Evolutionary conservation across 2,113 vertebrate species (phyloP), one percentile per base, ranked within the genome.

Genomic region (Mohoua ochrocephala): DNA sequence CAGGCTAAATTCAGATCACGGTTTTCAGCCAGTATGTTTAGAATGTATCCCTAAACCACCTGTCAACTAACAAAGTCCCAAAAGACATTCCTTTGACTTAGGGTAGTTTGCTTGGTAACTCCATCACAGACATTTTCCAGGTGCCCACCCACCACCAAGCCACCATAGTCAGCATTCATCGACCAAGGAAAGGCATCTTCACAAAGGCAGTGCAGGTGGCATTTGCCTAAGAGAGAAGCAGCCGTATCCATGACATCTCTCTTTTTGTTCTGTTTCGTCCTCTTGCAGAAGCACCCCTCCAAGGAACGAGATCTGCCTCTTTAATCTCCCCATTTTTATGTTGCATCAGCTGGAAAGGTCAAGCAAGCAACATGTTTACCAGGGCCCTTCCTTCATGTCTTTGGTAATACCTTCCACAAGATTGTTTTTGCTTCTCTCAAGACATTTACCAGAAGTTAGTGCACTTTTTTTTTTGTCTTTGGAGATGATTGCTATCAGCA

Each of bases 401-500:
- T 4, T 1, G 27, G 31, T 57, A 89, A 71, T 83, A 79, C 22
- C 67, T 76, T 74, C 81, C 67, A 83, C 39, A 50, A 76, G 84
- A 88, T 63, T 67, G 30, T 5, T 89, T 86, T 91, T 89, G 42
- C 75, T 68, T 59, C 47, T 76, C 83, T 86, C 44, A n/a, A 50
- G 37, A 61, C 47, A 82, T 91, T 94, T 86, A 79, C 52, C 76
- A 75, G 76, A 79, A 50, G 56, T 83, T 79, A 79, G 52, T 27
- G 41, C 61, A 47, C 35, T 39, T 54, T 85, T 84, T 59, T 85
- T 90, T 67, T 4, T n/a, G n/a, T n/a, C 49, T 75, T 89, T 75
- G 52, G 80, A 83, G 71, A 52, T 83, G 80, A 86, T 76, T 89
- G 84, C 84, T 89, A 37, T 78, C 84, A 79, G 71, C 68, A 35